Base-by-base conservation (phyloP, 2,888 invertebrate species). In the Watsonalla cultraria region DNA sequence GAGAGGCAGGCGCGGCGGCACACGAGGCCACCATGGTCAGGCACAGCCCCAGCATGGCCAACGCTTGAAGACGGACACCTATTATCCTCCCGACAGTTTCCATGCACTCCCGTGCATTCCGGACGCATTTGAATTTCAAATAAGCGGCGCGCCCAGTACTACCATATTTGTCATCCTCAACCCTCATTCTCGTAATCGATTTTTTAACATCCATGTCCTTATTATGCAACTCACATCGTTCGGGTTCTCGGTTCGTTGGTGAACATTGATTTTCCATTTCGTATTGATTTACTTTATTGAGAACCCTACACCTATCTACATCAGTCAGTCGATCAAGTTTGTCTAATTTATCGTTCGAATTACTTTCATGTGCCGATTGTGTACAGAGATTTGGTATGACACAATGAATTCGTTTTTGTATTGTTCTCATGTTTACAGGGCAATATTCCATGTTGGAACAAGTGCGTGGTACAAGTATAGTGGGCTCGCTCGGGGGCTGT, bases 111-210 rank as follows among this genome's bases (percentile, higher is more conserved):
- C 71, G 78, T 66, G 74, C 71, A 76, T 76, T 74, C 71, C 74
- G 72, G 59, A 65, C 72, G 73, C 74, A 86, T 90, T 85, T 86
- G 73, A 84, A 86, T 82, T 89, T 86, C 74, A 86, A 84, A 87
- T 85, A 65, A 70, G 76, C 78, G 77, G 82, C 74, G 65, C 66
- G 78, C 74, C 80, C 84, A 82, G 74, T 70, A 64, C 72, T 68
- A 69, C 84, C 77, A 78, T 83, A 78, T 79, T 75, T 72, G 78
- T 80, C 76, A 70, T 66, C 72, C 66, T 71, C 75, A 71, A 80
- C 77, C 78, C 82, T 82, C 74, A 76, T 79, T 76, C 78, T 78
- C 63, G 70, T 80, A 79, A 84, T 83, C 76, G 80, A 82, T 84
- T 80, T 80, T 73, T 81, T 81, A 74, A 78, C 82, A 76, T 81